Evolutionary conservation across 2,113 vertebrate genomes (phyloP).

Genomic region (Trogon surrucura): DNA sequence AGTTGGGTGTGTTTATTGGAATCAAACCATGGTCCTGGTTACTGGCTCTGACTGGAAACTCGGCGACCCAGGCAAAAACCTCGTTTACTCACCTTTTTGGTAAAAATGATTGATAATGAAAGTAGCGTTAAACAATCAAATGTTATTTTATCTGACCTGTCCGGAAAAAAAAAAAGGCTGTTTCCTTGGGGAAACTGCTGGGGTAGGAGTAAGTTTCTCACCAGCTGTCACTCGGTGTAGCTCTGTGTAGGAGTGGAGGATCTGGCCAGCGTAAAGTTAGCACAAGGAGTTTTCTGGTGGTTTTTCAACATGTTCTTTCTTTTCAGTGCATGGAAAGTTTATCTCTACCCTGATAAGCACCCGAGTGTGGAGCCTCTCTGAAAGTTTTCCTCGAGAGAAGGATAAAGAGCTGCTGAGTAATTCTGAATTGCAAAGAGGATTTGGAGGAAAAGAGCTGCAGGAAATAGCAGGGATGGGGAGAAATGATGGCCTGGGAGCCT

Average conservation of each 20-base stretch:
- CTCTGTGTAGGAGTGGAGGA: not conserved
- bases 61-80: no score
- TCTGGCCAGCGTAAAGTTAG: accelerated
- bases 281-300: not conserved
- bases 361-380: not conserved
- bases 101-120: not conserved
- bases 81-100: not conserved
- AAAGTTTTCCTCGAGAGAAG: not conserved
- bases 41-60: not conserved
- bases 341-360: not conserved
- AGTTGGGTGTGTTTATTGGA: no score
- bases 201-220: not conserved
- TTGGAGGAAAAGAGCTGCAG: not conserved
- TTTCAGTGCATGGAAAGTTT: not conserved
- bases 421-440: not conserved
- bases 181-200: not conserved
- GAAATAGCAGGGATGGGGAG: not conserved
- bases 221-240: not conserved
- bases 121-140: not conserved
- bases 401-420: not conserved
- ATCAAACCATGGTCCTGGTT: not conserved
- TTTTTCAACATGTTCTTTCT: not conserved
- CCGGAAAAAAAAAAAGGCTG: not conserved
- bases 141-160: not conserved
- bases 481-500: not conserved